Evolutionary conservation across 2,888 invertebrate species (phyloP).

Genomic region (Brachylomia viminalis): DNA sequence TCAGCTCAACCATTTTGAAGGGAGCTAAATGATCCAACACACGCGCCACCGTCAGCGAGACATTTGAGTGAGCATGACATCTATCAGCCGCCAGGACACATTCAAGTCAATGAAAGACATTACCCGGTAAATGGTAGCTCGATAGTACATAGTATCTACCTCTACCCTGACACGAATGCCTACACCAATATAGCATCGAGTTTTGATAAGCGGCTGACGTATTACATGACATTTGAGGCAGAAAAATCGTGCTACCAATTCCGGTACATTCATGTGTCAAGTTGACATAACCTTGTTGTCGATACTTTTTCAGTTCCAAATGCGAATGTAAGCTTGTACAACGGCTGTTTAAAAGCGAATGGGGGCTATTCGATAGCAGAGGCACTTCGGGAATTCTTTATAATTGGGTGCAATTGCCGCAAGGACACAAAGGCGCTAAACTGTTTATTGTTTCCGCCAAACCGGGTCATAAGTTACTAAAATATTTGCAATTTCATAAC

Average conservation of each 20-base stretch:
- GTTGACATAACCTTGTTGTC: slow-evolving; percentile 3
- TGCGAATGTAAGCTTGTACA: not conserved
- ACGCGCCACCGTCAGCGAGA: too few relatives aligned
- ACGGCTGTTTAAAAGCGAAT: not conserved
- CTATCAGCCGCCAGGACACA: too few relatives aligned
- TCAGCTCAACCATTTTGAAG: too few relatives aligned
- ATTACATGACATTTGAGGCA: not conserved
- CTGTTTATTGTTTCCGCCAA: not conserved
- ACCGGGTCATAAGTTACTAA: not conserved
- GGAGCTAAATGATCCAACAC: too few relatives aligned
- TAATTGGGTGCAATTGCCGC: not conserved
- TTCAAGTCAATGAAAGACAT: too few relatives aligned
- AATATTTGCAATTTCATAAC: slow-evolving; percentile 6
- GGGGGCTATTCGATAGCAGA: not conserved
- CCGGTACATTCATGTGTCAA: not conserved
- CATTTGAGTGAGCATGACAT: too few relatives aligned
- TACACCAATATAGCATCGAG: too few relatives aligned
- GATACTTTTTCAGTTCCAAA: not conserved
- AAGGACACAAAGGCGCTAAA: not conserved
- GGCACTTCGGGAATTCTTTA: not conserved
- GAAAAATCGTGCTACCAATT: not conserved
- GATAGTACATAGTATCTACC: too few relatives aligned
- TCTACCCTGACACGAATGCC: not conserved
- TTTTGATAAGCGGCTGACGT: not conserved
- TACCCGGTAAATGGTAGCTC: too few relatives aligned